Percentiles rank a stretch among this genome's conserved stretches.
Conservation (phyloP, 2,797 vertebrate genomes). For the Acipenser ruthenus region DNA sequence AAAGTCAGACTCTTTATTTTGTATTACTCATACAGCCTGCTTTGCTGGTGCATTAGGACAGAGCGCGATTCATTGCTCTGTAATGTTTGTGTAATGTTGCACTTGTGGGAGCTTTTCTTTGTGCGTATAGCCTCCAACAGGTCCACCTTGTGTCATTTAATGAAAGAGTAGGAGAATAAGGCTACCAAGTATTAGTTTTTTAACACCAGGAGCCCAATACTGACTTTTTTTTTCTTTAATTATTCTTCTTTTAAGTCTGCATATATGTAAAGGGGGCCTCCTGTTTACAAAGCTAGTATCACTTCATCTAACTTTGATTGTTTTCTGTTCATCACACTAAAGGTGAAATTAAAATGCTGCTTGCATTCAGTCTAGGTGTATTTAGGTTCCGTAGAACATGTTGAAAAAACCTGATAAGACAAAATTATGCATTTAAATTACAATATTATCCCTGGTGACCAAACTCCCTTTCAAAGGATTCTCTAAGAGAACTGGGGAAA, state of each 20-base stretch:
- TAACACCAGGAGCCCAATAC: too few relatives aligned
- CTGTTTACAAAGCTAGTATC: too few relatives aligned
- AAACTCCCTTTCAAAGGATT: constrained; percentile 73
- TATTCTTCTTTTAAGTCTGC: too few relatives aligned
- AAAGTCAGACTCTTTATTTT: constrained; percentile 84
- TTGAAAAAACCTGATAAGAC: constrained; percentile 55
- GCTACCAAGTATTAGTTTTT: too few relatives aligned
- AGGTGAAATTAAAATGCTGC: neutral
- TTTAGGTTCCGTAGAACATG: constrained; percentile 69
- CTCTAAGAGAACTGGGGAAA: constrained; percentile 52
- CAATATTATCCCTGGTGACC: constrained; percentile 64
- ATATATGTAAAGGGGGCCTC: too few relatives aligned
- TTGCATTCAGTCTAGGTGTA: constrained; percentile 60
- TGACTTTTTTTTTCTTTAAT: too few relatives aligned
- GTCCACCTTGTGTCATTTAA: constrained; percentile 17
- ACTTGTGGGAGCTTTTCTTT: constrained; percentile 27
- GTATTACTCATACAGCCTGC: constrained; percentile 76
- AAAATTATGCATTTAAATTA: constrained; percentile 65
- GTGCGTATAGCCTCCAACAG: constrained; percentile 10
- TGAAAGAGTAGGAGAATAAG: constrained; percentile 9
- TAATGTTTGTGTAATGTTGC: constrained; percentile 47
- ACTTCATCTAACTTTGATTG: too few relatives aligned
- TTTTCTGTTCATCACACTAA: too few relatives aligned
- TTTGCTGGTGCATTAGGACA: constrained; percentile 68
- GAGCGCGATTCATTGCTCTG: constrained; percentile 50